Base-by-base conservation (phyloP, 2,113 vertebrate genomes). In the Cyanocitta stelleri region DNA sequence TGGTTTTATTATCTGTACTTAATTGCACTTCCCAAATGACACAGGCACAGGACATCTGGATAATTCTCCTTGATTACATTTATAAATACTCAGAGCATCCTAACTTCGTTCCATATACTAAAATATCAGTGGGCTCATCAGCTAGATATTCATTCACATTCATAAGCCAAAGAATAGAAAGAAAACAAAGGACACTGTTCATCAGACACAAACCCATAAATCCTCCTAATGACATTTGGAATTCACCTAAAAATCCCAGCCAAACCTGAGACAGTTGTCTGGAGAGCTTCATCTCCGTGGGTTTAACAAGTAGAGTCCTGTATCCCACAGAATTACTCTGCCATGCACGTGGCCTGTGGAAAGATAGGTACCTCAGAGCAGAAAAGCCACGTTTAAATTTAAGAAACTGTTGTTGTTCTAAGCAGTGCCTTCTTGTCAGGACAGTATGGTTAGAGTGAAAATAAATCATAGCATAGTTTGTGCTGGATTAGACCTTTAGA, bases 181-280 rank as follows among this genome's bases (percentile, higher is more conserved):
- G 72, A 27, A 86, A 95, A 68, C 39, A 59, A 82, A 93, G 16
- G 44, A 54, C 30, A 46, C 11, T 56, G 26, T 30, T 93, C 51
- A 95, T 80, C 27, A 52, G 33, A 67, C 11, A 71, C 22, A 44
- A 43, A 23, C 23, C 51, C 68, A 73, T 54, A 73, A 82, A 52
- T 67, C 37, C 69, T 93, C 51, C 63, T 78, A 80, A 55, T 30
- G 33, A 69, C 12, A 61, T 81, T 59, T 80, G 55, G 48, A 88
- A 93, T 71, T 88, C 72, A 93, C 79, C 61, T 88, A 56, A 74
- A 95, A 94, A 83, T 51, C 67, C n/a, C n/a, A 20, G 66, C n/a
- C 85, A 80, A 81, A 32, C 11, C 23, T 23, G 35, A 89, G 51
- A 73, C 3, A n/a, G 83, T 46, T 96, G 80, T 56, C 55, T 56